Base-by-base conservation (phyloP, 2,113 vertebrate species). In the Paraplagusia blochii region DNA sequence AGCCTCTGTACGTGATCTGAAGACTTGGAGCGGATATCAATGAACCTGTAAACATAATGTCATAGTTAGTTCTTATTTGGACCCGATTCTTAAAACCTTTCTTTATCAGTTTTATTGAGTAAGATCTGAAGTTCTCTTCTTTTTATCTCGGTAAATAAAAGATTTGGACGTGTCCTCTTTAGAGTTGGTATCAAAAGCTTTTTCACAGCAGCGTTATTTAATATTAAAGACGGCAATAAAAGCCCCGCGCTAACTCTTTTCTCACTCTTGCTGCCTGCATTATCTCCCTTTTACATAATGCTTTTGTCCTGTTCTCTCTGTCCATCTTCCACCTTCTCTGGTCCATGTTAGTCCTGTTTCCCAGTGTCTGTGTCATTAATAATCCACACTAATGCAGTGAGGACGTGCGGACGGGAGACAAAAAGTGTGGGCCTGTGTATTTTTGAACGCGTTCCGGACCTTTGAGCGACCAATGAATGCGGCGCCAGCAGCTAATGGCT, bases 131-230 rank as follows among this genome's bases (percentile, higher is more conserved):
- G 22, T 29, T 29, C 22, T 29, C 22, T 29, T 29, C 22, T 29
- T 29, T 29, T 29, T 29, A 29, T 29, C 22, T 29, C 6, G 22
- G 22, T 29, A 29, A 4, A 29, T 29, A 29, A 29, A 2, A 29
- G 22, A 29, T 29, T 29, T 6, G 22, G 3, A n/a, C n/a, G n/a
- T n/a, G n/a, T 29, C 22, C 22, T 29, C 22, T 2, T 80, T 80
- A 66, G 78, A 79, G 72, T 74, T 52, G 66, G 58, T 55, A 85
- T 81, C 72, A 80, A 77, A 87, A 65, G 81, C 43, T 15, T 74
- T 82, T 85, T 73, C 63, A 64, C 58, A 64, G 65, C 68, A 47
- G 39, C 66, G 63, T 68, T 76, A 74, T 69, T 69, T 75, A 88
- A 82, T 86, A 77, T 82, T 77, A 72, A 80, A 73, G 53, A 29